Evolutionary conservation across 2,113 vertebrate genomes (phyloP), one percentile per base, ranked within the genome.

Genomic region (Rhodinocichla rosea): DNA sequence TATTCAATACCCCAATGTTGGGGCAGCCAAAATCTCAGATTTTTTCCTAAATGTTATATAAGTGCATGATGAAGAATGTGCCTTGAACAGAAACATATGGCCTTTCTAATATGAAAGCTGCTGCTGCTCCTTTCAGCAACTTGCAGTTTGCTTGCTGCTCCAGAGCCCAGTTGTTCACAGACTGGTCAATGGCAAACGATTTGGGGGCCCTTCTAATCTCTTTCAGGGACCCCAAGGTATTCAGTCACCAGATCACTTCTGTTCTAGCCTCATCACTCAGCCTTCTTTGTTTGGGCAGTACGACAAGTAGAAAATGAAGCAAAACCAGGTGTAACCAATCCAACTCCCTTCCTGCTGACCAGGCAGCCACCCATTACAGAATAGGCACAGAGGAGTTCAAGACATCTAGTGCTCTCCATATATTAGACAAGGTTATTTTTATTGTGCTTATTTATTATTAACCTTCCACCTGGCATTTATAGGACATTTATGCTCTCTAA

Each of bases 121-220:
- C 65, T 83, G 16, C 53, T 91, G 32, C 11, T 96, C n/a, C 37
- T 70, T 91, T 73, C 65, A 88, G 62, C 57, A 40, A 53, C 85
- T 95, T 82, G 10, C 28, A 65, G 32, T 82, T 82, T 90, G 37
- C 44, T 0, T 11, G 39, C 44, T 78, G 5, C 32, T 53, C 44
- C 75, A 78, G 64, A 71, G 35, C 33, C 6, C 56, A 93, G 74
- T 40, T 95, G 65, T 78, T 82, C 74, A 47, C 18, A 60, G 5
- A 56, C 18, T 4, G 1, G 33, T 11, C 59, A 64, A 32, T n/a
- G 22, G 37, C 44, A 67, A 68, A 53, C 0, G 0, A 12, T 62
- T 85, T 17, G 3, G 6, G 33, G 8, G 14, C 70, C 44, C 11
- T 92, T 28, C 27, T 7, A 11, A 14, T 15, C 42, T 81, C 23